Percentiles rank a stretch among this genome's conserved stretches.
phyloP scores from a whole-genome alignment of 2,113 vertebrate species.

The Heterotis niloticus region DNA sequence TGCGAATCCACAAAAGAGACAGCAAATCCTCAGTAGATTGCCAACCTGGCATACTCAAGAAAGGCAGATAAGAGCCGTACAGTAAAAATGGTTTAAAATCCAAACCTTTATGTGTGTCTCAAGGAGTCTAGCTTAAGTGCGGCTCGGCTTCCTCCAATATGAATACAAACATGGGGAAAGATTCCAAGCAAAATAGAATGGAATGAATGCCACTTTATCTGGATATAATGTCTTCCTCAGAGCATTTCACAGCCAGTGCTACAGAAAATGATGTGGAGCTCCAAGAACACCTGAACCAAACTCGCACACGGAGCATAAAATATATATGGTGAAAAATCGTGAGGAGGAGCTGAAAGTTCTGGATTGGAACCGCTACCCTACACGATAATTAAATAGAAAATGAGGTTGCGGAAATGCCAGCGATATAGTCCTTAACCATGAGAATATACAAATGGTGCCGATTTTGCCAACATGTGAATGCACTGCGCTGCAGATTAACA shows the following conservation, averaged over 20 bases:
- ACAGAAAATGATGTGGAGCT: no score
- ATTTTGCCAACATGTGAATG: neutral
- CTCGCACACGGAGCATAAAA: no score
- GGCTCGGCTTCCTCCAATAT: neutral
- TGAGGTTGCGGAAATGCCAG: no score
- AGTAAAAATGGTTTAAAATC: conserved; percentile 2
- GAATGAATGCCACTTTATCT: neutral
- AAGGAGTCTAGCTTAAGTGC: conserved; percentile 5
- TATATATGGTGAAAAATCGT: no score
- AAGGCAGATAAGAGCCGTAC: conserved; percentile 11
- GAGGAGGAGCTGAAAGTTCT: no score
- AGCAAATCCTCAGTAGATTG: neutral
- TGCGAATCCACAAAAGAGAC: neutral
- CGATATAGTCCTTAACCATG: neutral
- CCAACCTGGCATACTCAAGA: neutral
- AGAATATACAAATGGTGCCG: neutral
- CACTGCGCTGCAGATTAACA: neutral
- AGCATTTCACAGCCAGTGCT: neutral
- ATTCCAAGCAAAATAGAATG: neutral
- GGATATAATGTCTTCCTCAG: neutral
- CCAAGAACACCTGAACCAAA: no score
- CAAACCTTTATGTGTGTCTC: conserved; percentile 21
- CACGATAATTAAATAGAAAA: no score
- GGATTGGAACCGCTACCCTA: neutral
- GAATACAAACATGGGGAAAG: neutral